These are phyloP conservation scores for Apodemia zela DNA, from an alignment of 2,888 invertebrate genomes.

Conservation along the genomic window DNA sequence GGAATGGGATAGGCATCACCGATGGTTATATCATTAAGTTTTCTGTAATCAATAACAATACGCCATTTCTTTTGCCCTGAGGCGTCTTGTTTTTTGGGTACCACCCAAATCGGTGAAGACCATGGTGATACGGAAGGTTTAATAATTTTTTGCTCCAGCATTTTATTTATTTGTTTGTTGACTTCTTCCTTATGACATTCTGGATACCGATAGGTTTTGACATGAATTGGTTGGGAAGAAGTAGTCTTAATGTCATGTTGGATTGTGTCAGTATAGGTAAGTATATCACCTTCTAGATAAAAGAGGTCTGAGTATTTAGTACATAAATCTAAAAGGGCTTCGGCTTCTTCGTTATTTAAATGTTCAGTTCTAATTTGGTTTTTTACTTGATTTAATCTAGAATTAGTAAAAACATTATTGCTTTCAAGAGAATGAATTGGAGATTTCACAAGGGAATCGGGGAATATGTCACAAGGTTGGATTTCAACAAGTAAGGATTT, in stretches of 20 bases:
- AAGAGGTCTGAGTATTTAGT: not conserved
- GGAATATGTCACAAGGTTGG: not conserved
- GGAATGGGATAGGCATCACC: not conserved
- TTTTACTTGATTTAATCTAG: not conserved
- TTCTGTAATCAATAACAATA: no score
- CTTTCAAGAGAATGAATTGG: no score
- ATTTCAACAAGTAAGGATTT: not conserved
- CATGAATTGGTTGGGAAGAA: not conserved
- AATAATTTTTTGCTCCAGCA: not conserved
- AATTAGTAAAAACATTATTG: no score
- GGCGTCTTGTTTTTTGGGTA: no score
- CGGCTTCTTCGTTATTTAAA: not conserved
- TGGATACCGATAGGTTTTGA: not conserved
- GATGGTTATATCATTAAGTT: not conserved
- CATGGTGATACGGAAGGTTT: not conserved
- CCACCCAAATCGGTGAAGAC: no score
- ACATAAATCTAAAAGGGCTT: not conserved
- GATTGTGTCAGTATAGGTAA: no score
- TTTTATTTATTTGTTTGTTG: not conserved
- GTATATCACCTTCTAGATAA: no score
- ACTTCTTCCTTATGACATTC: constrained; percentile 1
- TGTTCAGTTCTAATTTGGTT: not conserved
- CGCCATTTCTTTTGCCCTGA: no score
- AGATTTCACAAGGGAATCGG: no score
- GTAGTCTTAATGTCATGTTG: not conserved